Evolutionary conservation across 2,888 invertebrate genomes (phyloP), one percentile per base, ranked within the genome.

Genomic region (Mesodorylaimus sp.): DNA sequence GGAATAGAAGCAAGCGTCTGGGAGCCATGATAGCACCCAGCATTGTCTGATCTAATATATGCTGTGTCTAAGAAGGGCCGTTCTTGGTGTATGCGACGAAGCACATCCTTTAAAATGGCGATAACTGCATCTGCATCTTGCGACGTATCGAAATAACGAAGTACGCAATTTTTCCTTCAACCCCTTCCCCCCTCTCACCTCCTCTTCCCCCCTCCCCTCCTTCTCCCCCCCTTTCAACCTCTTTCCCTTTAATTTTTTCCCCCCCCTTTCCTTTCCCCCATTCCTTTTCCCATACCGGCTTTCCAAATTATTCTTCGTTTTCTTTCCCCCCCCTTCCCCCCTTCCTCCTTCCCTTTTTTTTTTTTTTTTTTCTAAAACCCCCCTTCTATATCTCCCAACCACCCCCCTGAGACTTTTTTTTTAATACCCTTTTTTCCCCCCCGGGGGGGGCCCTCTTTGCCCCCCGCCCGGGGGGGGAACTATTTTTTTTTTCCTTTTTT

Each of bases 31-130:
- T 44, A 44, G 23, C 44, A 44, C 7, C 44, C 44, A 25, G 44
- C 44, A 23, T 44, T 44, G n/a, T 44, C 44, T 5, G 44, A 44
- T 44, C 44, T 44, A 24, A 24, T 5, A 44, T 24, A 44, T 3
- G 44, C 26, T 25, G 10, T 5, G 23, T 25, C 5, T 24, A 44
- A 24, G 24, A 3, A 10, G 5, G 44, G 44, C 25, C 25, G 21
- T 44, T 44, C 44, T 21, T 21, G 23, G 7, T 44, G 21, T 10
- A 44, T 44, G 10, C 44, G 16, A 27, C 10, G 25, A 7, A 44
- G 24, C 10, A 26, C 27, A 24, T 44, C 44, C 7, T 44, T 44
- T 21, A 44, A 5, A 25, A 44, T 19, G 7, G 44, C 44, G 25
- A 44, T 24, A 5, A 44, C 27, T 7, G 27, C 27, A 19, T 21